Base-by-base conservation (phyloP, 2,797 vertebrate species). In the Uromys caudimaculatus region DNA sequence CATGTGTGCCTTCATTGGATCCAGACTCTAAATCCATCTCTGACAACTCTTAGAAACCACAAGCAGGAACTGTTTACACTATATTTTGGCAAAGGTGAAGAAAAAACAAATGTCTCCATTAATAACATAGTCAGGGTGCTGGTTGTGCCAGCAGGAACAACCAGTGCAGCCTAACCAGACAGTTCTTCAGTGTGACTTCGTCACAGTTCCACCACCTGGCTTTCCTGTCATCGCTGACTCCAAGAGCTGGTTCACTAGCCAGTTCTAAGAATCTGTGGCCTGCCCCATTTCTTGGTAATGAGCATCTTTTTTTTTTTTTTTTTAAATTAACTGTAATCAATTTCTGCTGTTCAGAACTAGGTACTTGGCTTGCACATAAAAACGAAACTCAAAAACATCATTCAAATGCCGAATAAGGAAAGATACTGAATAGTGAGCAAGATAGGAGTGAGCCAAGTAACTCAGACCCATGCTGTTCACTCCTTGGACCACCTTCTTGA, bases 321-420 rank as follows among this genome's bases (percentile, higher is more conserved):
- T 8, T 62, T 19, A 41, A 64, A 32, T 62, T 95, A 95, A 71
- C 13, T 52, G 62, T 50, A 92, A 75, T 35, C 41, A 69, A 16
- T 17, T 38, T 84, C 27, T 75, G 9, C 52, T 73, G 13, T 56
- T 78, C 62, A 60, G 41, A 81, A 29, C 75, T 58, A 79, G 62
- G 62, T 79, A 47, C 4, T 2, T 19, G 62, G 27, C 2, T 24
- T 60, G 19, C 44, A 85, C 9, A 38, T 84, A 94, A 92, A 89
- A 97, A 19, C 35, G 94, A 76, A 52, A 23, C 23, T 96, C 27
- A 75, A 60, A 94, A 93, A 71, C 13, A 93, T 38, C 16, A 84
- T 54, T 67, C 64, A 94, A 47, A 91, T 44, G 58, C 32, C 38
- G 62, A 94, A 87, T 14, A 8, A n/a, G 81, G 67, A 2, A 67